These are phyloP conservation scores for Aphelinus certus DNA, from an alignment of 1,140 invertebrate genomes.

Conservation along the genomic window DNA sequence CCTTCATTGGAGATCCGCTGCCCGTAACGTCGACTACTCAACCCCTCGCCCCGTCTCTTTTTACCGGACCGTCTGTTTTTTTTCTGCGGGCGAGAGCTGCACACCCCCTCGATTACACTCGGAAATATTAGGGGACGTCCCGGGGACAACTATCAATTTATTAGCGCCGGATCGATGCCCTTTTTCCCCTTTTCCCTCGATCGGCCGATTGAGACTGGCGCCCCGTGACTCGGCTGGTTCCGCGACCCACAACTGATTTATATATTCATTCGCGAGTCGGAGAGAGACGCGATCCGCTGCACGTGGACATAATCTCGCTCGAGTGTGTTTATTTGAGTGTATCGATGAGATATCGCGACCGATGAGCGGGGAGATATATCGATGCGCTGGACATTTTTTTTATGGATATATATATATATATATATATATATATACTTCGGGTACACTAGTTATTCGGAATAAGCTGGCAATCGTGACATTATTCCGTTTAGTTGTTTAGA, in stretches of 20 bases:
- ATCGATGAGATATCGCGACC: conserved; percentile 9
- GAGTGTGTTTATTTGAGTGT: conserved; percentile 18
- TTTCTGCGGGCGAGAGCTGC: conserved; percentile 36
- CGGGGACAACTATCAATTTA: conserved; percentile 66
- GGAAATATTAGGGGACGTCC: conserved; percentile 68
- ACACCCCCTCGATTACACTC: conserved; percentile 67
- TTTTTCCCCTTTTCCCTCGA: conserved; percentile 38
- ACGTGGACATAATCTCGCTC: not conserved
- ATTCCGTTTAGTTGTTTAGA: too few species aligned
- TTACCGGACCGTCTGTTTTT: conserved; percentile 41
- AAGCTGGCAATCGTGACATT: too few species aligned
- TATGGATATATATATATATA: too few species aligned
- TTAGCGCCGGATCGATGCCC: conserved; percentile 56
- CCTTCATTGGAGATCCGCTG: conserved; percentile 8
- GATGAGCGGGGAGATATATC: too few species aligned
- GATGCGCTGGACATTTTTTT: too few species aligned
- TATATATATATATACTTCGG: too few species aligned
- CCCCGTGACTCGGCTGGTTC: conserved; percentile 26
- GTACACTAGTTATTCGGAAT: too few species aligned
- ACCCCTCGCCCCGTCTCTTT: conserved; percentile 39
- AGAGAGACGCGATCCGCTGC: too few species aligned
- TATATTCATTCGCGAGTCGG: conserved; percentile 2
- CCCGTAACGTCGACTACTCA: not conserved
- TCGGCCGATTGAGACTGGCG: conserved; percentile 30
- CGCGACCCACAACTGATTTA: conserved; percentile 10